These are phyloP conservation scores for Acrocyrtus sp. DNA, from an alignment of 2,888 invertebrate genomes.

Conservation along the genomic window DNA sequence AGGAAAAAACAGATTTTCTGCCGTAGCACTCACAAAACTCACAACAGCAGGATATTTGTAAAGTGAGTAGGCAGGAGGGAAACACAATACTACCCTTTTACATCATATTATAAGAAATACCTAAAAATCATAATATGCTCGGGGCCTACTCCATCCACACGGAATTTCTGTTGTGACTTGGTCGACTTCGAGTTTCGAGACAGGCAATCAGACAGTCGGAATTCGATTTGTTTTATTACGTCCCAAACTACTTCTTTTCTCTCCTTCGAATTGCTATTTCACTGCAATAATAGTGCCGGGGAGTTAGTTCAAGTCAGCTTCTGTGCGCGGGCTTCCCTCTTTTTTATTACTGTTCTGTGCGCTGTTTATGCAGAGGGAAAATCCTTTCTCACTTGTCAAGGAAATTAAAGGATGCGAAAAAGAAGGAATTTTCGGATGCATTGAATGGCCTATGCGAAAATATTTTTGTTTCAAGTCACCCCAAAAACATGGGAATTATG, in stretches of 20 bases:
- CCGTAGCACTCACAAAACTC: conserved; percentile 3
- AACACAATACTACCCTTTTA: conserved; percentile 6
- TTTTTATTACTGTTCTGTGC: conserved; percentile 24
- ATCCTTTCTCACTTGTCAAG: too few relatives aligned
- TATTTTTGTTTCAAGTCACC: too few relatives aligned
- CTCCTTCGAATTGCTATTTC: too few relatives aligned
- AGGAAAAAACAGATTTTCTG: too few relatives aligned
- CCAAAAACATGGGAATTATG: too few relatives aligned
- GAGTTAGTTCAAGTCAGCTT: conserved; percentile 16
- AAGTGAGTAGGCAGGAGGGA: conserved; percentile 39
- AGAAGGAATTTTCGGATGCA: too few relatives aligned
- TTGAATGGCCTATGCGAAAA: too few relatives aligned
- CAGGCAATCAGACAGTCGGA: conserved; percentile 26
- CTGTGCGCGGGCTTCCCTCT: conserved; percentile 28
- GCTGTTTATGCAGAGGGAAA: too few relatives aligned
- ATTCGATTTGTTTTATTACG: conserved; percentile 43
- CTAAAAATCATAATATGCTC: conserved; percentile 22
- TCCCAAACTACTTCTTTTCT: conserved; percentile 8
- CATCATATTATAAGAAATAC: neutral
- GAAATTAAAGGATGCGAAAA: too few relatives aligned
- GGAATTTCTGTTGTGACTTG: conserved; percentile 36
- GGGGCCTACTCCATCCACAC: conserved; percentile 10
- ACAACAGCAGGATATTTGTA: conserved; percentile 45
- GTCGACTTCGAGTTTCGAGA: conserved; percentile 14
- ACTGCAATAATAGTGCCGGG: conserved; percentile 35